Conservation (phyloP, 2,888 invertebrate genomes). For the Xiphydria camelus region DNA sequence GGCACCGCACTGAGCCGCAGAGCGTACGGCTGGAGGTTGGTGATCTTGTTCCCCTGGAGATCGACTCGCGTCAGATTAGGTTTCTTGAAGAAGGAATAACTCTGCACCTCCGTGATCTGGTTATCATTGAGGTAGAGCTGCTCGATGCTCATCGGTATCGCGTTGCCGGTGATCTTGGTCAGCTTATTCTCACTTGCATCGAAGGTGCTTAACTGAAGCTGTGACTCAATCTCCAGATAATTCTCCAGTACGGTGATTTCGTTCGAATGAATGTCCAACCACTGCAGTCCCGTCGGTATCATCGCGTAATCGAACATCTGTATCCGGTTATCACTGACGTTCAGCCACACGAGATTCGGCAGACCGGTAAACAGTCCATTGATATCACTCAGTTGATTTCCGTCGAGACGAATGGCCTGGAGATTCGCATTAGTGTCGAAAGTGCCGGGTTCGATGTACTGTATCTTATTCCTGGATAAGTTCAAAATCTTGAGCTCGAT, state of each 20-base stretch:
- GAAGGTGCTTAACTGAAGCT: conserved; percentile 76
- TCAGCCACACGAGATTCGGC: conserved; percentile 81
- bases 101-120: conserved; percentile 79
- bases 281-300: conserved; percentile 81
- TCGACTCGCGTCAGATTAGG: conserved; percentile 82
- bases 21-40: conserved; percentile 75
- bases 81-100: conserved; percentile 85
- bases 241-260: conserved; percentile 82
- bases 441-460: conserved; percentile 74
- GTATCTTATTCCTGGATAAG: conserved; percentile 81
- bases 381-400: conserved; percentile 79
- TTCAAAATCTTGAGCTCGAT: conserved; percentile 79
- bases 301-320: conserved; percentile 84
- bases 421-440: conserved; percentile 79
- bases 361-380: conserved; percentile 78
- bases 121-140: conserved; percentile 80
- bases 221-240: conserved; percentile 81
- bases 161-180: conserved; percentile 79
- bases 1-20: conserved; percentile 76
- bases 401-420: conserved; percentile 80
- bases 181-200: conserved; percentile 82
- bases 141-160: conserved; percentile 82
- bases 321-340: conserved; percentile 83
- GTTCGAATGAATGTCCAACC: conserved; percentile 84
- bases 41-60: conserved; percentile 78